Evolutionary conservation across 1,140 invertebrate genomes (phyloP), one percentile per base, ranked within the genome.

Genomic region (Stenopsyche tienmushanensis): DNA sequence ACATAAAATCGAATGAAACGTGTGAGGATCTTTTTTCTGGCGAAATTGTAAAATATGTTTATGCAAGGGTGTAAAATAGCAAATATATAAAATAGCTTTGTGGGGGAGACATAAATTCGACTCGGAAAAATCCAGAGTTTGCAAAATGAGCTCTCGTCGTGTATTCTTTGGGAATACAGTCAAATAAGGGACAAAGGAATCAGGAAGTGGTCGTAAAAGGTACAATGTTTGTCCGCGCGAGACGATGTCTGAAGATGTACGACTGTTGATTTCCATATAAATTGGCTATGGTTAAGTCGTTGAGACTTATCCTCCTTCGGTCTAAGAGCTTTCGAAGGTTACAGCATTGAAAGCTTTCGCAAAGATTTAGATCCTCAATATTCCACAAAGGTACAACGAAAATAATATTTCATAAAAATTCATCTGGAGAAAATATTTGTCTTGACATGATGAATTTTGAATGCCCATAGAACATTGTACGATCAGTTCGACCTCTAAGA

Each of bases 221-320:
- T 44, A 34, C 15, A 23, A 3, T 45, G 57, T 60, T 50, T 23
- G 59, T 41, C 59, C 23, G 21, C 39, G 29, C 20, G 34, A 20
- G 7, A 52, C 49, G 49, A 13, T 20, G 49, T 23, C 18, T 39
- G 49, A 52, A 62, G 59, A 62, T 52, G 25, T 52, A 62, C 25
- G 45, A 49, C 20, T 13, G 59, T 34, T 50, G 47, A 62, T 62
- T 62, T 62, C 59, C 59, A 62, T 62, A 50, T 62, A 62, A 62
- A 62, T 62, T 62, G 59, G 59, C 52, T 62, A 62, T 47, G 39
- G 58, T 25, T 9, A 29, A 59, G 20, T 25, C 17, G 55, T 41
- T 17, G 26, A 24, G 41, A 18, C 24, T 54, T 54, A 47, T 47
- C 41, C 52, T 54, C 39, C 26, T 54, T 54, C 52, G 52, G 52